A percentile compares a stretch with the other conserved stretches of the same genome.
phyloP scores from a whole-genome alignment of 1,140 invertebrate species.

The Panagrolaimus sp. region DNA sequence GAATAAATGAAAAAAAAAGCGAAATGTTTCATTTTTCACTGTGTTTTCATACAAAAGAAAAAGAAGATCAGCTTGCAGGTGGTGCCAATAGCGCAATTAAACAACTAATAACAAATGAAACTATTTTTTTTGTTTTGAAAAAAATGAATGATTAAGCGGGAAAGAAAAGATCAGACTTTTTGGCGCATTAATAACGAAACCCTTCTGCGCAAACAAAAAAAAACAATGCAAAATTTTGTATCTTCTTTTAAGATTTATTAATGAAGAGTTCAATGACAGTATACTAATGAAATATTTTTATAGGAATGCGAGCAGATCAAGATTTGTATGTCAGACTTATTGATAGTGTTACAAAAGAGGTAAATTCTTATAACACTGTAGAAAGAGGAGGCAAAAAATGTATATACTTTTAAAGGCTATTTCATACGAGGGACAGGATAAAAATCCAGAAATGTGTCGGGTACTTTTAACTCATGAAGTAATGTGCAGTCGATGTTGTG shows the following conservation, averaged over 20 bases:
- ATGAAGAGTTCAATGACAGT: neutral
- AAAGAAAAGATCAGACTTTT: too few relatives aligned
- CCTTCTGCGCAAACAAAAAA: too few relatives aligned
- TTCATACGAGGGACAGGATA: constrained; percentile 99
- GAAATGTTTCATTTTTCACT: constrained; percentile 10
- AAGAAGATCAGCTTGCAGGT: constrained; percentile 4
- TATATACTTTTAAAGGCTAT: constrained; percentile 73
- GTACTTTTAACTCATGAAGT: constrained; percentile 98
- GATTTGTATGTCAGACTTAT: constrained; percentile 95
- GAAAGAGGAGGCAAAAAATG: neutral
- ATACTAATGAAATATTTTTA: constrained; percentile 14
- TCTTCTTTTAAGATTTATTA: neutral
- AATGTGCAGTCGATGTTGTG: constrained; percentile 99
- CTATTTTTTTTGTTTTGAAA: too few relatives aligned
- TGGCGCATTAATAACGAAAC: too few relatives aligned
- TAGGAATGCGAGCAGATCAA: constrained; percentile 93
- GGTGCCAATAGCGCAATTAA: constrained; percentile 12
- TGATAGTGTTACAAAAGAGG: constrained; percentile 96
- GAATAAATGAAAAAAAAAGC: neutral
- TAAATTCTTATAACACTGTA: too few relatives aligned
- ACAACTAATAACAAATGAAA: too few relatives aligned
- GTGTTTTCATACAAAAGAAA: neutral
- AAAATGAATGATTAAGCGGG: too few relatives aligned
- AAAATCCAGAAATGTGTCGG: constrained; percentile 99
- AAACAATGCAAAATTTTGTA: too few relatives aligned